phyloP scores from a whole-genome alignment of 1,140 invertebrate genomes.

The Globodera ellingtonae region DNA sequence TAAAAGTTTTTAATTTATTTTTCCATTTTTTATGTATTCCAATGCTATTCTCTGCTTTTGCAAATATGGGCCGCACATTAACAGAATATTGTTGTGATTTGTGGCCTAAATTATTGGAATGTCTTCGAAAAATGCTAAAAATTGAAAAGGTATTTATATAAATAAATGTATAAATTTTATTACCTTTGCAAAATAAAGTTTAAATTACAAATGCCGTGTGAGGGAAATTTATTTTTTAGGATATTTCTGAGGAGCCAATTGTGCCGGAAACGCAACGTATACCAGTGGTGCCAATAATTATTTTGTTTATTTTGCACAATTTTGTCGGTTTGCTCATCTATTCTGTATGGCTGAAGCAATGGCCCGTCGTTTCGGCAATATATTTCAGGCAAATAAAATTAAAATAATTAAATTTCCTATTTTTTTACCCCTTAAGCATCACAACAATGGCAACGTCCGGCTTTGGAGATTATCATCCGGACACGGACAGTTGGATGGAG shows the following conservation, averaged over 20 bases:
- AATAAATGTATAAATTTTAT: too few species aligned
- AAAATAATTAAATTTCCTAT: neutral
- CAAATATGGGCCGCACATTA: constrained; percentile 15
- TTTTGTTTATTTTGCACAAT: constrained; percentile 11
- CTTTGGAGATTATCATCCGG: constrained; percentile 27
- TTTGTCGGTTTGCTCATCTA: constrained; percentile 8
- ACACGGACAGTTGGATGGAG: constrained; percentile 31
- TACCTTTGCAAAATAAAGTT: neutral
- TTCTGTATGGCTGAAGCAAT: constrained; percentile 14
- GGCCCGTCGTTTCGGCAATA: neutral
- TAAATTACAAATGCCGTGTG: neutral
- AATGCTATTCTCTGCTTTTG: constrained; percentile 27
- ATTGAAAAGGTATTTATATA: neutral
- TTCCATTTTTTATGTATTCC: constrained; percentile 3
- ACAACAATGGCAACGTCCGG: constrained; percentile 34
- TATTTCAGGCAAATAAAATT: constrained; percentile 21
- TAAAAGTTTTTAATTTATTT: neutral
- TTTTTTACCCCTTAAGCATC: neutral
- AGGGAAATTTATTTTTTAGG: neutral
- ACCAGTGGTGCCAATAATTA: constrained; percentile 3
- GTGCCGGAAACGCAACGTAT: neutral
- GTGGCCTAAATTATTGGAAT: constrained; percentile 17
- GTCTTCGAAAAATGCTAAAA: neutral
- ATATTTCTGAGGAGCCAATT: neutral
- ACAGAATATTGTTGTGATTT: constrained; percentile 15